Percentiles rank a stretch among this genome's conserved stretches.
phyloP scores from a whole-genome alignment of 2,888 invertebrate species.

The Chouioia cunea region DNA sequence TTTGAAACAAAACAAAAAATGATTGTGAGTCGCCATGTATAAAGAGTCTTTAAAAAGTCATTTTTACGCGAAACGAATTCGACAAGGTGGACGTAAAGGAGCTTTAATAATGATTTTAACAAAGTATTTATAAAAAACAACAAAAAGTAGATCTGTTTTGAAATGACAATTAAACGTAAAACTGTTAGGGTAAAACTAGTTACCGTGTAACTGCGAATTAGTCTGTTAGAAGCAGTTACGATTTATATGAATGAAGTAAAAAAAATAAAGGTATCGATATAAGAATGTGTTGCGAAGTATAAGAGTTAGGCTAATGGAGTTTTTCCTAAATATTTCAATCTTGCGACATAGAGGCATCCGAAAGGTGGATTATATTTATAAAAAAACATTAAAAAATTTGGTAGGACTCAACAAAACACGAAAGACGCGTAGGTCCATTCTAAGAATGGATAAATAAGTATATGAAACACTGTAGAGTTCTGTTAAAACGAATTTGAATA shows the following conservation, averaged over 20 bases:
- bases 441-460: constrained; percentile 45
- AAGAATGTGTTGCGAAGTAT: constrained; percentile 32
- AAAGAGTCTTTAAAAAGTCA: constrained; percentile 38
- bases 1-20: constrained; percentile 20
- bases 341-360: constrained; percentile 30
- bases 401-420: constrained; percentile 30
- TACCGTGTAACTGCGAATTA: constrained; percentile 59
- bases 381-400: constrained; percentile 23
- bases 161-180: constrained; percentile 52
- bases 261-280: constrained; percentile 36
- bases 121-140: constrained; percentile 43
- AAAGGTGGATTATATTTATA: constrained; percentile 44
- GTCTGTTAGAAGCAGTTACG: constrained; percentile 55
- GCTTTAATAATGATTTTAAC: constrained; percentile 44
- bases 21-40: constrained; percentile 32
- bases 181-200: constrained; percentile 53
- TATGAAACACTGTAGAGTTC: constrained; percentile 38
- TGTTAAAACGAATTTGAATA: constrained; percentile 40
- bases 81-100: not conserved
- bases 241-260: constrained; percentile 46
- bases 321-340: constrained; percentile 49
- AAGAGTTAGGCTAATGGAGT: constrained; percentile 31
- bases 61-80: constrained; percentile 38
- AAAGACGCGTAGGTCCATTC: constrained; percentile 38
- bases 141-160: constrained; percentile 50